Conservation (phyloP, 53 echinoderm and acorn worm genomes). For the Crossaster papposus region DNA sequence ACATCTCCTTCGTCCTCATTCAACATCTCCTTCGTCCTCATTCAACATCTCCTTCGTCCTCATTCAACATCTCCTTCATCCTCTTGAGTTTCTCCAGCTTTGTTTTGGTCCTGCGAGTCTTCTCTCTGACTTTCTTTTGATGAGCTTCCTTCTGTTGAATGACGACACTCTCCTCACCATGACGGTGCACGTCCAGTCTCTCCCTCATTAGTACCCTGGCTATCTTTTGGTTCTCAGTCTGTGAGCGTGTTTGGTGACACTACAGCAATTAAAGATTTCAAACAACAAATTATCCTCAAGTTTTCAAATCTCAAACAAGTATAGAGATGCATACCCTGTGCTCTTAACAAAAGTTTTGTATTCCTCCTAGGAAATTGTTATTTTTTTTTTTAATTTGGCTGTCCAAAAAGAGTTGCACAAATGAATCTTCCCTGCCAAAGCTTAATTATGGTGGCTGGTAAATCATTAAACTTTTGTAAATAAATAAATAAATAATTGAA, state of each 20-base stretch:
- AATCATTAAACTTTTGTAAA: not conserved
- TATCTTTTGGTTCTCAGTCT: conserved; percentile 89
- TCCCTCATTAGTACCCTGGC: conserved; percentile 82
- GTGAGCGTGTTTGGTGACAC: conserved; percentile 98
- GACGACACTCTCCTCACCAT: conserved; percentile 87
- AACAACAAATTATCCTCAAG: not conserved
- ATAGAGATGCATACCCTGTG: too few relatives aligned
- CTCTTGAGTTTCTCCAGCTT: conserved; percentile 85
- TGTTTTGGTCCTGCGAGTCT: conserved; percentile 78
- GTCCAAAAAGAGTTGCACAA: too few relatives aligned
- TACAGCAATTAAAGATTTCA: conserved; percentile 39
- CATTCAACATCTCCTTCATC: conserved; percentile 59
- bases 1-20: too few relatives aligned
- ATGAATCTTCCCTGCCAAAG: too few relatives aligned
- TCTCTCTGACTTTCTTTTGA: conserved; percentile 78
- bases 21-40: too few relatives aligned
- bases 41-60: conserved; percentile 12
- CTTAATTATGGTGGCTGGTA: too few relatives aligned
- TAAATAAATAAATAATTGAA: not conserved
- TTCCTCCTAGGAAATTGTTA: too few relatives aligned
- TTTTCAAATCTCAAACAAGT: too few relatives aligned
- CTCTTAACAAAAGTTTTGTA: too few relatives aligned
- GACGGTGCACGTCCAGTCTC: conserved; percentile 76
- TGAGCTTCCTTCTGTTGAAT: conserved; percentile 63
- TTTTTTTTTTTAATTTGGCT: too few relatives aligned